Evolutionary conservation across 2,888 invertebrate species (phyloP), one percentile per base, ranked within the genome.

Genomic region (Leptinotarsa rubiginosa): DNA sequence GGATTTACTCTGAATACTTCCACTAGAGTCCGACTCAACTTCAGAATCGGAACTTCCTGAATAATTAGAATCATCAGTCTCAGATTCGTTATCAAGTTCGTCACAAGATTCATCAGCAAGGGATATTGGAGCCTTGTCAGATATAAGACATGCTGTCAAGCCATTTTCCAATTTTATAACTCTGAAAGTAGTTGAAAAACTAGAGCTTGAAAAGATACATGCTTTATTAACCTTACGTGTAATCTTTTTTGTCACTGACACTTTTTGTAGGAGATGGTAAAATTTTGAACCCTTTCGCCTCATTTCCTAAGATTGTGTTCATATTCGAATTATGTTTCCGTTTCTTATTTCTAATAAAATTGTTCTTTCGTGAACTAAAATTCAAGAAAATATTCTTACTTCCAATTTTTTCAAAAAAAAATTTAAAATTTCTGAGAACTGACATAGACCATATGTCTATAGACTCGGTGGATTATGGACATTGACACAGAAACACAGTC

Each of bases 211-310:
- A 41, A 41, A 41, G 3, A 41, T 41, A 12, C 41, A 41, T 41
- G 41, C 41, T 41, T 41, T 41, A 41, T 41, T 41, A 41, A 41
- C 41, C 41, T 41, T 81, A 94, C 94, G 91, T 94, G 85, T 95
- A 95, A 73, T 92, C 88, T 85, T 95, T 96, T 85, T 93, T 93
- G 87, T 96, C 96, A 79, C 92, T 92, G 72, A 90, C 90, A 68
- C 95, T 94, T 88, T 95, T 94, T 50, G 91, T 89, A 13, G 95
- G 95, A 78, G 89, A 87, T 41, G 82, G 79, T 62, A 88, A 78
- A 22, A 85, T 81, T 79, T 85, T 82, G 75, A 85, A 84, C 71
- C 47, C 50, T 31, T 78, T 80, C 10, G 54, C 52, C 47, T 70
- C 74, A n/a, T 56, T 69, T 31, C 67, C 59, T 5, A 15, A 18